phyloP scores from a whole-genome alignment of 2,797 vertebrate genomes.

The Craterocephalus amniculus region DNA sequence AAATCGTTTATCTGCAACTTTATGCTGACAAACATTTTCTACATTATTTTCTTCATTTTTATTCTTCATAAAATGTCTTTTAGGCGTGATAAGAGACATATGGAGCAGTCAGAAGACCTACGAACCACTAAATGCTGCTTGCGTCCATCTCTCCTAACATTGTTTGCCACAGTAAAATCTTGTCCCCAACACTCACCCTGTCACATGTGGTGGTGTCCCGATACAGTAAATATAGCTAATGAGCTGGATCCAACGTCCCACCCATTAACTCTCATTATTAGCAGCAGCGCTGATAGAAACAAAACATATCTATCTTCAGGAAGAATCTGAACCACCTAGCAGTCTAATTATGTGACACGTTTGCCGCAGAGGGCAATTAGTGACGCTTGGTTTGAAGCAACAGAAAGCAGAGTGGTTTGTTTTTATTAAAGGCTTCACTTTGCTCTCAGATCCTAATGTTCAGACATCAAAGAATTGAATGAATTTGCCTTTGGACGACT shows the following conservation, averaged over 20 bases:
- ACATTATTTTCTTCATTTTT: too few species aligned
- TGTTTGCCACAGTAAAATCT: slow-evolving; percentile 5
- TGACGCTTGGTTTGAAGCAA: slow-evolving; percentile 10
- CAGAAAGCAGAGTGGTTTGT: slow-evolving; percentile 8
- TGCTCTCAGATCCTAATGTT: neutral
- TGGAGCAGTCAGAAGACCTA: neutral
- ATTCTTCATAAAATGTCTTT: too few species aligned
- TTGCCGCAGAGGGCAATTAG: neutral
- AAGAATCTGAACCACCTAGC: slow-evolving; percentile 30
- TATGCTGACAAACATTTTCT: too few species aligned
- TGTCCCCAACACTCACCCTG: neutral
- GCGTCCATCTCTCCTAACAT: neutral
- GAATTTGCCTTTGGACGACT: neutral
- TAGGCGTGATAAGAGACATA: too few species aligned
- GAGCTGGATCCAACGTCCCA: slow-evolving; percentile 22
- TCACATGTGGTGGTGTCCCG: slow-evolving; percentile 12
- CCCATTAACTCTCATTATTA: slow-evolving; percentile 43
- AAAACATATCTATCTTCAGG: slow-evolving; percentile 37
- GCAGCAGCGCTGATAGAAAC: slow-evolving; percentile 18
- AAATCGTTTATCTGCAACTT: too few species aligned
- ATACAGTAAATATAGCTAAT: slow-evolving; percentile 23
- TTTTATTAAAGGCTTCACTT: slow-evolving; percentile 3
- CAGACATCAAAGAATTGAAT: neutral
- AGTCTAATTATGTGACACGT: slow-evolving; percentile 21
- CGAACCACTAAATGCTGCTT: neutral